Conservation (phyloP, 2,113 vertebrate genomes). For the Misgurnus mizolepis region DNA sequence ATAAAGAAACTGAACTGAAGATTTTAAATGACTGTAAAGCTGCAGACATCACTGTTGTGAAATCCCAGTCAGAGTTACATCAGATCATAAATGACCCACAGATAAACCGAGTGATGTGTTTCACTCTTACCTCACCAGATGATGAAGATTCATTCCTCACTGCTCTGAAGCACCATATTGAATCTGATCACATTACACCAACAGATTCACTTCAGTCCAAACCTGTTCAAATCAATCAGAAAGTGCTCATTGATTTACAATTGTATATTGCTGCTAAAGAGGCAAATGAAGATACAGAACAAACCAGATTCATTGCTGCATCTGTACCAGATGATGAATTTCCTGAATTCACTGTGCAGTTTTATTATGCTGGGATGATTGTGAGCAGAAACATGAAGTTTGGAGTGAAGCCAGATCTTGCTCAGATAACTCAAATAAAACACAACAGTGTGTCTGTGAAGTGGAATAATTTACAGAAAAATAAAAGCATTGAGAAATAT, state of each 20-base stretch:
- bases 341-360: neutral
- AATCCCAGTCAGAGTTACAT: slow-evolving; percentile 21
- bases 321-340: neutral
- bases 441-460: slow-evolving; percentile 1
- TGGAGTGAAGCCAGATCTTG: neutral
- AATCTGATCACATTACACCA: neutral
- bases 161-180: neutral
- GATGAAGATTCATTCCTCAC: slow-evolving; percentile 7
- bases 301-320: slow-evolving; percentile 28
- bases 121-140: slow-evolving; percentile 13
- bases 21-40: slow-evolving; percentile 23
- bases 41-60: slow-evolving; percentile 7
- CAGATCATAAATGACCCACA: neutral
- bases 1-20: slow-evolving; percentile 22
- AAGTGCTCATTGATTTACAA: neutral
- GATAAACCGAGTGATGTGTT: slow-evolving; percentile 14
- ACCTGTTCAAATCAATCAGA: neutral
- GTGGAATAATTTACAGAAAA: neutral
- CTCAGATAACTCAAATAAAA: neutral
- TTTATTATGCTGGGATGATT: slow-evolving; percentile 6
- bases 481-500: neutral
- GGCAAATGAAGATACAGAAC: neutral
- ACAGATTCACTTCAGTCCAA: neutral
- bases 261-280: slow-evolving; percentile 25
- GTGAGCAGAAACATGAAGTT: slow-evolving; percentile 10